phyloP scores from a whole-genome alignment of 2,888 invertebrate genomes.

The Biston stratarius region DNA sequence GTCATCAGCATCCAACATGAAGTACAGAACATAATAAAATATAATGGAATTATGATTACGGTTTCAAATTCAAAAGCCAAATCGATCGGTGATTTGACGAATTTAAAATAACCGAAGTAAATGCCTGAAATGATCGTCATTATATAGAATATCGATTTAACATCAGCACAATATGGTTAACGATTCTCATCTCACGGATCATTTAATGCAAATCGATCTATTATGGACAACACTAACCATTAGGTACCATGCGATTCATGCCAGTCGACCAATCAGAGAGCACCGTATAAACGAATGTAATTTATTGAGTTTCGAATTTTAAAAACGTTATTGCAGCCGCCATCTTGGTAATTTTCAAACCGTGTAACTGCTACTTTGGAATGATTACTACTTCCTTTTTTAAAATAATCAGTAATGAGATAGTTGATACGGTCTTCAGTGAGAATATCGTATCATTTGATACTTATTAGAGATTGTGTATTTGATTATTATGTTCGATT shows the following conservation, averaged over 20 bases:
- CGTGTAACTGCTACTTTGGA: constrained; percentile 69
- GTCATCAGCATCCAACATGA: constrained; percentile 18
- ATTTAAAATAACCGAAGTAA: constrained; percentile 57
- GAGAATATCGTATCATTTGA: constrained; percentile 59
- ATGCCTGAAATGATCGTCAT: constrained; percentile 58
- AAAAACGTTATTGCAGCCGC: constrained; percentile 71
- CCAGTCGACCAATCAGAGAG: constrained; percentile 65
- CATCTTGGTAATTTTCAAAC: constrained; percentile 75
- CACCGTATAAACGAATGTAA: constrained; percentile 72
- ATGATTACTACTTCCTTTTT: constrained; percentile 66
- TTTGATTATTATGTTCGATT: constrained; percentile 48
- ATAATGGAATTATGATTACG: constrained; percentile 25
- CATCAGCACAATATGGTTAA: constrained; percentile 71
- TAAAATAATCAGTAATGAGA: constrained; percentile 44
- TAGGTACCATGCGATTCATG: constrained; percentile 51
- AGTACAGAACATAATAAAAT: constrained; percentile 8
- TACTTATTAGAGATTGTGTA: constrained; percentile 64
- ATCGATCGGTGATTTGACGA: constrained; percentile 28
- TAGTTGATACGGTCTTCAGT: constrained; percentile 53
- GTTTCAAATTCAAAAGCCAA: constrained; percentile 28
- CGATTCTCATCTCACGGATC: constrained; percentile 79
- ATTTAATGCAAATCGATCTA: constrained; percentile 84
- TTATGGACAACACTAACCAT: constrained; percentile 72
- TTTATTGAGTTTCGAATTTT: constrained; percentile 80
- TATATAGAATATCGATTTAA: constrained; percentile 60